Conservation (phyloP, 2,888 invertebrate genomes). For the Margaritifera margaritifera region DNA sequence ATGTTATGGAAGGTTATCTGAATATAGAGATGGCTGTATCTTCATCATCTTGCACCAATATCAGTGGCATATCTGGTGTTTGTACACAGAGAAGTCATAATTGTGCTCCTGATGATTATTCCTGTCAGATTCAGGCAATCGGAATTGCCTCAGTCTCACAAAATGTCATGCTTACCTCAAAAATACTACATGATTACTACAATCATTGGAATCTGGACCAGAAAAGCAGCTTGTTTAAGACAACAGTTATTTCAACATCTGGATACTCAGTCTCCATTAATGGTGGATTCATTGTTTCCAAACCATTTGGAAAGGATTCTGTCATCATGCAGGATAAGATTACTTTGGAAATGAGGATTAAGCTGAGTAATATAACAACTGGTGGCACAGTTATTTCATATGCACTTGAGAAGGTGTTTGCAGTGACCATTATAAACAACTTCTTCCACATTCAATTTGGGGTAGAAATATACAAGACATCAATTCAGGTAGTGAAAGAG, state of each 20-base stretch:
- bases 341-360: constrained; percentile 17
- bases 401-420: constrained; percentile 19
- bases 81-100: too few species aligned
- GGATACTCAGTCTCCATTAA: constrained; percentile 11
- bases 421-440: constrained; percentile 25
- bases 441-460: constrained; percentile 21
- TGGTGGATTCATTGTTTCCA: constrained; percentile 9
- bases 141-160: background rate
- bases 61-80: too few species aligned
- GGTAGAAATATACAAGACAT: constrained; percentile 6
- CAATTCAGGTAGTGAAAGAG: constrained; percentile 20
- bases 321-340: constrained; percentile 7
- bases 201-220: background rate
- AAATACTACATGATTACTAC: background rate
- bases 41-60: too few species aligned
- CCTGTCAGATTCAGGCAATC: too few species aligned
- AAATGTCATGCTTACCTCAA: background rate
- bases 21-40: constrained; percentile 7
- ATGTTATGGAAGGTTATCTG: constrained; percentile 26
- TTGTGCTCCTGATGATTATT: too few species aligned
- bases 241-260: background rate
- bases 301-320: background rate
- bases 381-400: constrained; percentile 25
- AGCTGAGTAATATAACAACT: constrained; percentile 3
- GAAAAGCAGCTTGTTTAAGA: background rate